phyloP scores from a whole-genome alignment of 2,888 invertebrate genomes.

The Brenthis ino region DNA sequence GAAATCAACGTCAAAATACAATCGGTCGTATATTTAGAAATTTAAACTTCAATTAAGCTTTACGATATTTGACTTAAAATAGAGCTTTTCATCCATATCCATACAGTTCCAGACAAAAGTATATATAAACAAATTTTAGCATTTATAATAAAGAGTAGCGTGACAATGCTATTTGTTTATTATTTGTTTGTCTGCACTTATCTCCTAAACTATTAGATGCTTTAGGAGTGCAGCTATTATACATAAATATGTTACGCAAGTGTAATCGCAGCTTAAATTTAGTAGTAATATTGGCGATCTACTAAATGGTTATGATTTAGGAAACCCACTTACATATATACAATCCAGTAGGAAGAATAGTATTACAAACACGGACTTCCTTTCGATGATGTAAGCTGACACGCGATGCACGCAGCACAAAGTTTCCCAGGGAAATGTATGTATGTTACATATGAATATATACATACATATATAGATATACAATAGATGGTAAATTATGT shows the following conservation, averaged over 20 bases:
- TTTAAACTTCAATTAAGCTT: neutral
- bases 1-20: slow-evolving; percentile 20
- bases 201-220: no score
- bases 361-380: slow-evolving; percentile 34
- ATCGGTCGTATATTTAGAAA: slow-evolving; percentile 10
- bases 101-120: no score
- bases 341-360: slow-evolving; percentile 29
- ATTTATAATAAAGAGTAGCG: no score
- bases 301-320: slow-evolving; percentile 4
- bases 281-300: no score
- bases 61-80: neutral
- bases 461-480: slow-evolving; percentile 1
- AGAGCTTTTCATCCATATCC: no score
- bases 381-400: slow-evolving; percentile 33
- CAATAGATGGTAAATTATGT: neutral
- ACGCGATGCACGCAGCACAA: slow-evolving; percentile 34
- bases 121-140: no score
- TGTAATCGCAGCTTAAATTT: no score
- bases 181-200: no score
- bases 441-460: slow-evolving; percentile 14
- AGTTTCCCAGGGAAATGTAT: slow-evolving; percentile 33
- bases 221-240: no score
- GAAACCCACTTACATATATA: neutral
- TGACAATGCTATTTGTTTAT: no score
- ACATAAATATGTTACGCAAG: no score